These are phyloP conservation scores for Elephas maximus DNA, from an alignment of 2,113 vertebrate genomes.

Conservation along the genomic window DNA sequence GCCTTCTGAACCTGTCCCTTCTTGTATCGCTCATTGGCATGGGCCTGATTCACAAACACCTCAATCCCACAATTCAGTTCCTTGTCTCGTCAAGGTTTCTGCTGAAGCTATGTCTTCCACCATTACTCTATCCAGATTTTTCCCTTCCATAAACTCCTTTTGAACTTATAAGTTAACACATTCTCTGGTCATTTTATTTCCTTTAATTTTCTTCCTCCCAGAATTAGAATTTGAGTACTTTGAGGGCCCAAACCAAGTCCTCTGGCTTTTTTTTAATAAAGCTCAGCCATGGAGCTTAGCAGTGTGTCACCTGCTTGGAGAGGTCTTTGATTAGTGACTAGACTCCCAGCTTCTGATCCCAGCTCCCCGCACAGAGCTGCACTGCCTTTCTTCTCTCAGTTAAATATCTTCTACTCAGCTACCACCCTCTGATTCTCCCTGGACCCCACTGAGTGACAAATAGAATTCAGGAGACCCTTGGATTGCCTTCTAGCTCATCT, in stretches of 20 bases:
- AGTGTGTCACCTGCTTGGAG: not conserved
- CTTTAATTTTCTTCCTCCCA: not conserved
- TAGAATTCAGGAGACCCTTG: not conserved
- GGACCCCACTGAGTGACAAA: not conserved
- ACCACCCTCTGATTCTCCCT: not conserved
- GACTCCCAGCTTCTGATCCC: not conserved
- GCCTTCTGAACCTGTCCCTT: not conserved
- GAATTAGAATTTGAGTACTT: not conserved
- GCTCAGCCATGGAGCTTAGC: not conserved
- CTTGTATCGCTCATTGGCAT: not conserved
- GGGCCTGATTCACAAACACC: not conserved
- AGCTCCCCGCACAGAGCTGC: not conserved
- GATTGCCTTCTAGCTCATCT: not conserved
- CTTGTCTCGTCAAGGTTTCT: conserved; percentile 9
- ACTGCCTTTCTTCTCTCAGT: not conserved
- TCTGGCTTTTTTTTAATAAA: not conserved
- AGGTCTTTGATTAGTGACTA: not conserved
- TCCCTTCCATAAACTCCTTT: not conserved
- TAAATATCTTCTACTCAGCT: not conserved
- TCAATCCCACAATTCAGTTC: not conserved
- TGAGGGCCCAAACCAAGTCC: not conserved
- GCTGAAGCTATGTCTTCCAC: not conserved
- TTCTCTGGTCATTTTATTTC: conserved; percentile 27
- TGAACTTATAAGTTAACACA: not conserved
- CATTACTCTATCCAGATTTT: not conserved